phyloP scores from a whole-genome alignment of 2,888 invertebrate genomes.

The Bombylius discolor region DNA sequence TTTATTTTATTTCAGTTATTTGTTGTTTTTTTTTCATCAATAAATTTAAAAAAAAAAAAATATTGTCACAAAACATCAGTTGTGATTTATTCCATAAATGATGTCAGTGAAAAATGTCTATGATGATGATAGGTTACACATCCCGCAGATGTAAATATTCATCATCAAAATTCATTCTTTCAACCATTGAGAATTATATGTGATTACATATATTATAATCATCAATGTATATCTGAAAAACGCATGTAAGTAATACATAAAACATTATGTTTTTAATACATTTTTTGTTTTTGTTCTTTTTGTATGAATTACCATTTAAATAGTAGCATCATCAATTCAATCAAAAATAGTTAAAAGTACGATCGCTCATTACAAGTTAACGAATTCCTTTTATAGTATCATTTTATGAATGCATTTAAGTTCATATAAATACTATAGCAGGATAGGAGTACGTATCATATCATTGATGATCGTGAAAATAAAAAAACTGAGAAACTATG shows the following conservation, averaged over 20 bases:
- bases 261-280: background rate
- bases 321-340: slow-evolving; percentile 12
- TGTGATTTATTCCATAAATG: too few relatives aligned
- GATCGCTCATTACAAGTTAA: slow-evolving; percentile 14
- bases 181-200: too few relatives aligned
- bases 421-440: background rate
- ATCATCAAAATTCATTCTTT: too few relatives aligned
- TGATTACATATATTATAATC: too few relatives aligned
- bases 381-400: slow-evolving; percentile 14
- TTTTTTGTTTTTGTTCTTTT: background rate
- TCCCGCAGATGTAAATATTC: too few relatives aligned
- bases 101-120: too few relatives aligned
- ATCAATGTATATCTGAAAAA: background rate
- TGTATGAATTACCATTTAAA: slow-evolving; percentile 11
- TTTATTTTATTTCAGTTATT: too few relatives aligned
- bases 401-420: slow-evolving; percentile 3
- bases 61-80: too few relatives aligned
- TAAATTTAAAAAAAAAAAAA: too few relatives aligned
- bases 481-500: background rate
- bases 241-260: background rate
- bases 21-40: too few relatives aligned
- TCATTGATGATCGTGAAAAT: slow-evolving; percentile 3
- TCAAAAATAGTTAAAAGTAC: slow-evolving; percentile 8
- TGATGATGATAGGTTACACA: too few relatives aligned
- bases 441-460: background rate